Evolutionary conservation across 1,140 invertebrate genomes (phyloP), one percentile per base, ranked within the genome.

Genomic region (Arion vulgaris): DNA sequence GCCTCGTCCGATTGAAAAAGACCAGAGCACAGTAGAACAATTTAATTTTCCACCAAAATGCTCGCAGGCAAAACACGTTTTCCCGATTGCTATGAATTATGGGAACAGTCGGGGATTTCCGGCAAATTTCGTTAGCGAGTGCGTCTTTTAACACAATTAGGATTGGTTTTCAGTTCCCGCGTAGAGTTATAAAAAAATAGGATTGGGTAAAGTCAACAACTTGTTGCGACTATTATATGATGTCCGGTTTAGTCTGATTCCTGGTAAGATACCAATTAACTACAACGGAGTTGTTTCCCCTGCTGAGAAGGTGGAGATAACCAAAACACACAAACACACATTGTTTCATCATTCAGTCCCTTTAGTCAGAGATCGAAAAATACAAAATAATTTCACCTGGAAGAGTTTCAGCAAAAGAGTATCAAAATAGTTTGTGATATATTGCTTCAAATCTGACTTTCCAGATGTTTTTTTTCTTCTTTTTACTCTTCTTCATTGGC

Each of bases 121-220:
- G 53, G 57, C 76, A 79, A 79, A 79, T 79, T 66, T 66, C 51
- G 76, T 79, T 79, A 79, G 76, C 51, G n/a, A 68, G 53, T 66
- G 51, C 68, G 53, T 79, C 53, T 66, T 79, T 79, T 34, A 38
- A 79, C 76, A 68, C 36, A 66, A 79, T 79, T 79, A 79, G 74
- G 51, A 76, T 26, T 53, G 49, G 41, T 49, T 53, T 53, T 53
- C 74, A 53, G 36, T 39, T 39, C 45, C 36, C 13, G 28, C 39
- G 11, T 9, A n/a, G 28, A 45, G 41, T 41, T 28, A 73, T 51
- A 74, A 34, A 76, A 41, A 76, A 53, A 53, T 4, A 28, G 23
- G 9, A 74, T 51, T 76, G 74, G 26, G 2, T 53, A 49, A 51
- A 76, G 53, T 51, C 74, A 51, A 76, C 39, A 76, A 53, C 41